Evolutionary conservation across 2,113 vertebrate species (phyloP).

Genomic region (Butorides virescens): DNA sequence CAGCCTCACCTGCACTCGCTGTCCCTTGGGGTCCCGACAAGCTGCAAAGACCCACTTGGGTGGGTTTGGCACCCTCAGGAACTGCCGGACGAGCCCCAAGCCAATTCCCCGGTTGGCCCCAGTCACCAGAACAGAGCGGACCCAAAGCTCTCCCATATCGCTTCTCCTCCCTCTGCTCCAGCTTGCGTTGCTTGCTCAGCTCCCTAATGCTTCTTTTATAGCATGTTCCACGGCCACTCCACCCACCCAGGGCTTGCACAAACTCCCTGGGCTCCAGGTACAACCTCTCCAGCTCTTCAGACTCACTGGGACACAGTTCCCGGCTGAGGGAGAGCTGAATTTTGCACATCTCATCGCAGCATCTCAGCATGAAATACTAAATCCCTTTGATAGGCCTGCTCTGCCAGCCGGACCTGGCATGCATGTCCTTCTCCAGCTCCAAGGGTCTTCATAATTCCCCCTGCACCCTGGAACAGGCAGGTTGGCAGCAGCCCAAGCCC

Average conservation of each 20-base stretch:
- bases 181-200: fast-evolving
- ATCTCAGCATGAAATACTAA: background rate
- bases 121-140: slow-evolving; percentile 26
- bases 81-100: slow-evolving; percentile 21
- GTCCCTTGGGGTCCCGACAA: slow-evolving; percentile 48
- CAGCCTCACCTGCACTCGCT: slow-evolving; percentile 30
- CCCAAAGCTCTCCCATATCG: background rate
- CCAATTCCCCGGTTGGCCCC: slow-evolving; percentile 59
- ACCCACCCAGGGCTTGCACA: background rate
- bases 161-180: background rate
- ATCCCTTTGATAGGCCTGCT: background rate
- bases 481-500: background rate
- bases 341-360: background rate
- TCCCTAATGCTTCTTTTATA: background rate
- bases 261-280: background rate
- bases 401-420: background rate
- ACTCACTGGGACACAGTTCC: background rate
- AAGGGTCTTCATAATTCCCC: background rate
- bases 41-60: slow-evolving; percentile 44
- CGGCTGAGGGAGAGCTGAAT: background rate
- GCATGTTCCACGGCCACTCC: fast-evolving
- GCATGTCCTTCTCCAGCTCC: background rate
- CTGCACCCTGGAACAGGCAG: background rate
- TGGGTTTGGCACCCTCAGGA: background rate
- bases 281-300: background rate